Base-by-base conservation (phyloP, 2,113 vertebrate genomes). In the Atrichornis clamosus region DNA sequence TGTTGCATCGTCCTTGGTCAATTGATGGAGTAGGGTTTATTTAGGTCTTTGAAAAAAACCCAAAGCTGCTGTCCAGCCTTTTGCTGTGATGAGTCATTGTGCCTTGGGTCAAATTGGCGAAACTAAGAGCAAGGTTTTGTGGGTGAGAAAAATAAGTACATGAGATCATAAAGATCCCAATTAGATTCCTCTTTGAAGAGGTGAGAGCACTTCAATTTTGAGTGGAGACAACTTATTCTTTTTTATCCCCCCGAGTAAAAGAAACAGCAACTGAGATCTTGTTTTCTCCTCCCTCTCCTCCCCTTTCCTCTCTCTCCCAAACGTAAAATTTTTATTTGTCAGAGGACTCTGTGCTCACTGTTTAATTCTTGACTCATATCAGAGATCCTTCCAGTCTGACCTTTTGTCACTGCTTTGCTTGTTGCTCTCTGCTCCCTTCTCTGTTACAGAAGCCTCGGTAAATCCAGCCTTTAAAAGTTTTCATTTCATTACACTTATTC, bases 1-100 rank as follows among this genome's bases (percentile, higher is more conserved):
- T 97, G 97, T 95, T 89, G 84, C 63, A 62, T 87, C 17, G 95
- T 97, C 95, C 97, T 97, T 97, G 97, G 97, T 97, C 62, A 55
- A 68, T 97, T 97, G 96, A 84, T 96, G 90, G 91, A 97, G 88
- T 79, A 80, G 86, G 91, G 92, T 96, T 97, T 96, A 96, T 96
- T 95, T 94, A 97, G 96, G 84, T 94, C 91, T 95, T 96, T 89
- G 83, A 35, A 73, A 79, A 87, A 67, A 60, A 68, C 16, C n/a
- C 75, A 62, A 95, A 94, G 56, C 91, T 96, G 72, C 79, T 95
- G 88, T 87, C 92, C 73, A 0, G 74, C 72, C 95, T 96, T 91
- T 97, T 92, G 96, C 77, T 96, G 53, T 93, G 86, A 80, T 96
- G 95, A 96, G 91, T 97, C 93, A 94, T 89, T 93, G 77, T 84